These are phyloP conservation scores for Platyscapa corneri DNA, from an alignment of 1,140 invertebrate genomes.

Conservation along the genomic window DNA sequence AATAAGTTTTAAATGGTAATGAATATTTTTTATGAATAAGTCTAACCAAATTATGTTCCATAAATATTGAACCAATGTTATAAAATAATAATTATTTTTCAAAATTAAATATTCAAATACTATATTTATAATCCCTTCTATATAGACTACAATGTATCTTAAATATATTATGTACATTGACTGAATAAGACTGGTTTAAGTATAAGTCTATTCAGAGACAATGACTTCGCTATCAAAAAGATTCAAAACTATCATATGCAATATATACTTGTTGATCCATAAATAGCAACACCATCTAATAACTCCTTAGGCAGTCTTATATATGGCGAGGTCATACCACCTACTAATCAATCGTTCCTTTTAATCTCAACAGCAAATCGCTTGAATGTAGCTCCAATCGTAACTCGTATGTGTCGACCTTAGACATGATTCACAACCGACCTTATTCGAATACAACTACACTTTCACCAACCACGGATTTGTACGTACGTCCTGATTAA, in stretches of 20 bases:
- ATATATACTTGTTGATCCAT: not conserved
- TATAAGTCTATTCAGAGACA: not conserved
- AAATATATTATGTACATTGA: not conserved
- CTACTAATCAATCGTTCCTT: constrained; percentile 45
- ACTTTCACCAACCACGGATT: constrained; percentile 30
- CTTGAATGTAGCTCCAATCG: constrained; percentile 2
- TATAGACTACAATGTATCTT: not conserved
- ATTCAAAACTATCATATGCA: not conserved
- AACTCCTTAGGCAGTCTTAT: not conserved
- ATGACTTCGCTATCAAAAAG: not conserved
- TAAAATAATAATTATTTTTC: too few relatives aligned
- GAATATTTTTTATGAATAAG: too few relatives aligned
- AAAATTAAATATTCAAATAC: too few relatives aligned
- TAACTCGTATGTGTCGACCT: constrained; percentile 16
- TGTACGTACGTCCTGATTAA: not conserved
- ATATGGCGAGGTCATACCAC: constrained; percentile 37
- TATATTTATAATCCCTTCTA: not conserved
- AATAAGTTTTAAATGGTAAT: too few relatives aligned
- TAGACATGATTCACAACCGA: constrained; percentile 44
- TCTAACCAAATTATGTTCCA: too few relatives aligned
- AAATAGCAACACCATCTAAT: not conserved
- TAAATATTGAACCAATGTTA: too few relatives aligned
- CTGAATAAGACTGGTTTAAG: not conserved
- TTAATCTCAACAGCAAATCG: constrained; percentile 49
- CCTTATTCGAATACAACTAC: constrained; percentile 42